phyloP scores from a whole-genome alignment of 2,113 vertebrate genomes.

The Hucho hucho region DNA sequence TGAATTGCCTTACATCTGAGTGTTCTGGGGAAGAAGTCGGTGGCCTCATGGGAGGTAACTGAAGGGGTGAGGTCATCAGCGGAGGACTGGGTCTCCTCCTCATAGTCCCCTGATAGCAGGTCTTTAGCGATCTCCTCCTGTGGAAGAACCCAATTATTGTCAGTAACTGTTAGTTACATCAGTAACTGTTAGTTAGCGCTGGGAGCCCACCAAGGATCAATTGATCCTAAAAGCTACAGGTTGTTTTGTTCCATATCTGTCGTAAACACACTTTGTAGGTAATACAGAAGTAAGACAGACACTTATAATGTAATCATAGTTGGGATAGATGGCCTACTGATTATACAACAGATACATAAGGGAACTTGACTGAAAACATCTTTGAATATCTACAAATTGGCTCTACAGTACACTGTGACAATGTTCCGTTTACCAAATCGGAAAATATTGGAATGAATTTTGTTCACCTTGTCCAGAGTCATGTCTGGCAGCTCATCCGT shows the following conservation, averaged over 20 bases:
- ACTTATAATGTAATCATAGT: not conserved
- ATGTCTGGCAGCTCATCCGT: conserved; percentile 96
- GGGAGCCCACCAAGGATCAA: no score
- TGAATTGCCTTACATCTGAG: conserved; percentile 85
- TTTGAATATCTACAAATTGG: not conserved
- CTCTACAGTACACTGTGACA: no score
- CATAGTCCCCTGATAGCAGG: conserved; percentile 92
- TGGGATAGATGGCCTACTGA: no score
- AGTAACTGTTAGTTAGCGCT: not conserved
- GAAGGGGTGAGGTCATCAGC: conserved; percentile 97
- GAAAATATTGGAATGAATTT: conserved; percentile 3
- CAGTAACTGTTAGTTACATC: not conserved
- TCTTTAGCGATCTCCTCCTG: conserved; percentile 99
- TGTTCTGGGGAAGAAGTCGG: conserved; percentile 95
- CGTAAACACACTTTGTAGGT: not conserved
- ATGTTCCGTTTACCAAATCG: not conserved
- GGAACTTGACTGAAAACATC: not conserved
- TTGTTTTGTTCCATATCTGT: not conserved
- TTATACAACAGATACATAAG: no score
- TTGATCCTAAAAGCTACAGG: not conserved
- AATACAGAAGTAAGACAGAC: not conserved
- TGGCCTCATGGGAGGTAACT: conserved; percentile 94
- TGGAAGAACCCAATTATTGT: conserved; percentile 13
- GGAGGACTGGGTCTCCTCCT: conserved; percentile 98
- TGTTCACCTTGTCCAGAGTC: conserved; percentile 94